Percentiles rank a stretch among this genome's conserved stretches.
Evolutionary conservation across 1,140 invertebrate genomes (phyloP).

Genomic region (Pantala flavescens): DNA sequence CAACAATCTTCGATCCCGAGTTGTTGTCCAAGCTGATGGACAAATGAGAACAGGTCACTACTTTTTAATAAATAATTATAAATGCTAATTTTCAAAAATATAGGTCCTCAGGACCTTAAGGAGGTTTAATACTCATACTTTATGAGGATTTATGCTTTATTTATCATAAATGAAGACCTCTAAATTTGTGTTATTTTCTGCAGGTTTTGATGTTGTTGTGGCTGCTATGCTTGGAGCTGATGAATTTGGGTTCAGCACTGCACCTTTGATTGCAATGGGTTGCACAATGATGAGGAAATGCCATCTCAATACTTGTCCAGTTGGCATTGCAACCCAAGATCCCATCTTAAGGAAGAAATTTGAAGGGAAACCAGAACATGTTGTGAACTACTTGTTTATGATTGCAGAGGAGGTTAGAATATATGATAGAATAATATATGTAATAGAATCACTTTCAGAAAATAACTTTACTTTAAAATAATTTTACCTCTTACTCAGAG

Average conservation of each 20-base stretch:
- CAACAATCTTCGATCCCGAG: constrained; percentile 88
- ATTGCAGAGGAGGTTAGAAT: constrained; percentile 83
- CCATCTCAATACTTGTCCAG: constrained; percentile 97
- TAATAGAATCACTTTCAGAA: constrained; percentile 5
- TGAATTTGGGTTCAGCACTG: constrained; percentile 98
- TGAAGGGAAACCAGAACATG: constrained; percentile 92
- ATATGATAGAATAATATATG: neutral
- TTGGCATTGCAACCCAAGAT: constrained; percentile 97
- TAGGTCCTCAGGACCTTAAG: too few relatives aligned
- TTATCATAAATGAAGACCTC: too few relatives aligned
- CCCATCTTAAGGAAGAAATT: constrained; percentile 92
- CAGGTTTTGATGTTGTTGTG: constrained; percentile 91
- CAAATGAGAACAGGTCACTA: constrained; percentile 67
- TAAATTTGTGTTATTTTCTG: constrained; percentile 19
- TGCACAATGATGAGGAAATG: constrained; percentile 99
- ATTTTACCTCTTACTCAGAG: too few relatives aligned
- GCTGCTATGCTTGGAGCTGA: constrained; percentile 93
- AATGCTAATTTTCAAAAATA: too few relatives aligned
- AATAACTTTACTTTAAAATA: constrained; percentile 11
- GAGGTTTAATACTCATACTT: too few relatives aligned
- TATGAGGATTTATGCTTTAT: too few relatives aligned
- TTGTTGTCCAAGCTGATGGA: constrained; percentile 91
- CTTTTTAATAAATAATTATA: neutral
- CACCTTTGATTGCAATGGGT: constrained; percentile 90
- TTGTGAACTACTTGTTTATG: constrained; percentile 96